Evolutionary conservation across 1,140 invertebrate genomes (phyloP).

Genomic region (Heliconius melpomene): DNA sequence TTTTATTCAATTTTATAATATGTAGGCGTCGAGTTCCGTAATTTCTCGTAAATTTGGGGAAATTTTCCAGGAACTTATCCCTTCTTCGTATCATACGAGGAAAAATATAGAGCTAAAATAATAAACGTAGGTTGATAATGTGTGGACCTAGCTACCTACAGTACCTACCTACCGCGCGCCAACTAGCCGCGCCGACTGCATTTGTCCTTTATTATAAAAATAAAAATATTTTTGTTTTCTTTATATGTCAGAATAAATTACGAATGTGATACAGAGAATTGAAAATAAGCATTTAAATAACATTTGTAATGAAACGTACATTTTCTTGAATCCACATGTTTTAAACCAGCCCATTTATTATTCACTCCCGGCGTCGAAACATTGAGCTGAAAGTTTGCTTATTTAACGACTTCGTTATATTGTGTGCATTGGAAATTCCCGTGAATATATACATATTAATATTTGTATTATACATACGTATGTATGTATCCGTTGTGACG

Average conservation of each 20-base stretch:
- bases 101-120: no score
- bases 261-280: not conserved
- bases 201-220: no score
- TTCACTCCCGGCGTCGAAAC: constrained; percentile 4
- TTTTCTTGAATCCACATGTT: constrained; percentile 3
- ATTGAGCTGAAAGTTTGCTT: constrained; percentile 7
- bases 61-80: no score
- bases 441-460: constrained; percentile 1
- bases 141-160: no score
- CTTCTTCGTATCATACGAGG: no score
- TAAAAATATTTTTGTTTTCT: no score
- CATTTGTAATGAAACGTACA: constrained; percentile 8
- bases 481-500: not conserved
- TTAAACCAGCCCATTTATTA: constrained; percentile 3
- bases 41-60: no score
- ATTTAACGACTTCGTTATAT: constrained; percentile 14
- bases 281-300: not conserved
- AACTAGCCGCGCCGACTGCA: no score
- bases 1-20: no score
- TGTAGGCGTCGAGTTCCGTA: no score
- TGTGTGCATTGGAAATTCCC: constrained; percentile 6
- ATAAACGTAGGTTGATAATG: no score
- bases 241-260: not conserved
- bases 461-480: not conserved
- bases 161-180: no score